These are phyloP conservation scores for Toxotes jaculatrix DNA, from an alignment of 2,113 vertebrate genomes.

Conservation along the genomic window DNA sequence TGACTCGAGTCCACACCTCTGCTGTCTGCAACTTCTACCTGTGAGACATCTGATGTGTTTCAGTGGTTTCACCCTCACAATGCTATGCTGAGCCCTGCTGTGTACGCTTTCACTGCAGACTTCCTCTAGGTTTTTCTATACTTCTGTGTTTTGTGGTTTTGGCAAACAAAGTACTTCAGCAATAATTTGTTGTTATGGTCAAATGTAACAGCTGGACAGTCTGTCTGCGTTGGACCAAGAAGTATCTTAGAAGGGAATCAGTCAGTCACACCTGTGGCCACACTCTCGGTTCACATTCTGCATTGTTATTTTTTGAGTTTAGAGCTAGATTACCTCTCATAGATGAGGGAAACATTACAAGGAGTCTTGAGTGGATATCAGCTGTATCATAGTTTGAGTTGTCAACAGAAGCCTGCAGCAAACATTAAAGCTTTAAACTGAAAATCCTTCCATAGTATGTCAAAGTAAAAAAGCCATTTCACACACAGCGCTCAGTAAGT, in stretches of 20 bases:
- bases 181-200: not conserved
- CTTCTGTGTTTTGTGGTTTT: slow-evolving; percentile 47
- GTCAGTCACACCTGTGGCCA: slow-evolving; percentile 66
- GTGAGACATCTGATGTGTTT: not conserved
- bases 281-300: not conserved
- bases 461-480: not conserved
- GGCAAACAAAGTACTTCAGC: not conserved
- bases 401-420: not conserved
- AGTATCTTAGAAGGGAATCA: slow-evolving; percentile 5
- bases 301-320: not conserved
- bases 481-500: not conserved
- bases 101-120: not conserved
- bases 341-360: not conserved
- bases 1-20: too few relatives aligned
- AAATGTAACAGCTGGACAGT: not conserved
- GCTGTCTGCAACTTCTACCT: not conserved
- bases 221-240: not conserved
- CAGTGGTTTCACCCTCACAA: not conserved
- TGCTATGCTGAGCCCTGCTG: not conserved
- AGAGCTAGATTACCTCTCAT: not conserved
- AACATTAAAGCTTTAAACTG: not conserved
- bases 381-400: not conserved
- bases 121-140: slow-evolving; percentile 20
- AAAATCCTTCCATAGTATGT: not conserved
- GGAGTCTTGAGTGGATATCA: not conserved